Conservation (phyloP, 1,140 invertebrate species). For the Cataglyphis hispanica region DNA sequence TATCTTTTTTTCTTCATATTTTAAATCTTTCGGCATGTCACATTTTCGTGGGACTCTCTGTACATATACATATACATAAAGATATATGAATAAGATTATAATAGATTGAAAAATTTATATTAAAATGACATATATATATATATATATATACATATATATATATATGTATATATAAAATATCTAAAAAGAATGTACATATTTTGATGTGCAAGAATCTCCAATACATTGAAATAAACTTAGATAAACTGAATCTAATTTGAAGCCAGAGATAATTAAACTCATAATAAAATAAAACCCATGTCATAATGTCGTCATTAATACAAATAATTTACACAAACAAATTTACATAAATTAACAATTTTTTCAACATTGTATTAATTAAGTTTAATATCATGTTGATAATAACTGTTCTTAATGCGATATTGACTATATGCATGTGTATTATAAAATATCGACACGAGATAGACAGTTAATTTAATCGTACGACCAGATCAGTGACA, state of each 20-base stretch:
- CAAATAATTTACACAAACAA: constrained; percentile 25
- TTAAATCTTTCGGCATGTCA: too few relatives aligned
- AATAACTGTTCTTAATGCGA: constrained; percentile 1
- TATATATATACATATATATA: background rate
- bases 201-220: background rate
- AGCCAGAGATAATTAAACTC: constrained; percentile 10
- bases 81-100: constrained; percentile 1
- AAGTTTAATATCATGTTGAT: constrained; percentile 10
- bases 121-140: constrained; percentile 37
- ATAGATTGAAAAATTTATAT: constrained; percentile 38
- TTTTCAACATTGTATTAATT: background rate
- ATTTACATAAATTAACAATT: constrained; percentile 20
- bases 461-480: constrained; percentile 26
- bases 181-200: constrained; percentile 32
- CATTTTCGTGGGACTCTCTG: background rate
- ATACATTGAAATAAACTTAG: constrained; percentile 23
- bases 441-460: constrained; percentile 38
- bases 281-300: constrained; percentile 17
- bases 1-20: too few relatives aligned
- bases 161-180: constrained; percentile 51
- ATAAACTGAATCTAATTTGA: constrained; percentile 12
- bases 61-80: too few relatives aligned
- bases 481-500: constrained; percentile 27
- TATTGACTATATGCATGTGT: constrained; percentile 1
- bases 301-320: background rate